Evolutionary conservation across 1,140 invertebrate genomes (phyloP), one percentile per base, ranked within the genome.

Genomic region (Ostrea edulis): DNA sequence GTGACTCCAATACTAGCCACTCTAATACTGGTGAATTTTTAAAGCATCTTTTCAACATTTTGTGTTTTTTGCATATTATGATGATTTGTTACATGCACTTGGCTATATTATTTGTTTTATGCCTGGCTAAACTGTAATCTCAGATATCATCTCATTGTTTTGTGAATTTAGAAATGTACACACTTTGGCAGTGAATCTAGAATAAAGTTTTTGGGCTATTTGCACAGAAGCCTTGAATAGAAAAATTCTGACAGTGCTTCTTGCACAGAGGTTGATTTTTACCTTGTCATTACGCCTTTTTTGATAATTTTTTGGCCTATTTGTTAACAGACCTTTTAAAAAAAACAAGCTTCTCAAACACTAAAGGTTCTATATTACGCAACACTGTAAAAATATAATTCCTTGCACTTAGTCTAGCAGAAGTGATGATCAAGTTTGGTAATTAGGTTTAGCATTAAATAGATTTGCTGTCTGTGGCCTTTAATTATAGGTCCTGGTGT

Each of bases 1-100:
- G 92, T 84, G 94, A 94, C 84, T 94, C 93, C 71, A 95, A 95
- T 86, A 93, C 92, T 3, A 94, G 93, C 86, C 88, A 93, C 65
- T 93, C 93, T 86, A 93, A 93, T 88, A 93, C 94, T 90, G 90
- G 94, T 92, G 88, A 20, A 82, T 20, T 35, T 12, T 29, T 12
- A 81, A 0, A 22, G 8, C 71, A 35, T 35, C 8, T 20, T 5
- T 71, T 22, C 22, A 8, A 51, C 25, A 22, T 25, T 22, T 14
- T 77, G 68, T 29, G 22, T 81, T 35, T 81, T 29, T 17, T 20
- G 71, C 25, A 20, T 9, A 35, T 81, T 81, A 51, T 81, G n/a
- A 7, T 29, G 14, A 81, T 11, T 35, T 81, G 71, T 81, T 62
- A 20, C 55, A n/a, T 20, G 0, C 12, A 62, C n/a, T 62, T 55